Conservation (phyloP, 2,888 invertebrate species). For the Stenodera caucasica region DNA sequence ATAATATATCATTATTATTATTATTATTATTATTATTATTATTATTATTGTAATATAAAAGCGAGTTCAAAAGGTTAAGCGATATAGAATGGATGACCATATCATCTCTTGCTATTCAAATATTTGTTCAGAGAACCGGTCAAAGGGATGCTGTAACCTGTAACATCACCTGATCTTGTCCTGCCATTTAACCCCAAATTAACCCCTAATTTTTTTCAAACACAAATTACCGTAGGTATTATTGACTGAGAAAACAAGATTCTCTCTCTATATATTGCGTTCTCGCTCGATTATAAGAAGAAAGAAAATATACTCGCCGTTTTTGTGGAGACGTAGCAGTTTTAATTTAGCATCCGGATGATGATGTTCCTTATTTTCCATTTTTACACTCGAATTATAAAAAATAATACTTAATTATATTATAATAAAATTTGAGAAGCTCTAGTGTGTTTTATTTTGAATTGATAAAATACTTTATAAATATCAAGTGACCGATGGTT, state of each 20-base stretch:
- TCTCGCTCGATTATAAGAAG: not conserved
- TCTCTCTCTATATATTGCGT: not conserved
- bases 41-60: not conserved
- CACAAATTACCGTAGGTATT: not conserved
- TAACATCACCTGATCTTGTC: constrained; percentile 4
- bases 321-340: constrained; percentile 49
- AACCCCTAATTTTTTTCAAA: too few species aligned
- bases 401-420: constrained; percentile 37
- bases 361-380: constrained; percentile 21
- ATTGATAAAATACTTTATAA: not conserved
- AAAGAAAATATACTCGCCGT: constrained; percentile 50
- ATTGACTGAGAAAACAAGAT: not conserved
- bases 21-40: not conserved
- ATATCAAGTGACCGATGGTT: constrained; percentile 48
- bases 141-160: not conserved
- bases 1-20: not conserved
- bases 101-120: constrained; percentile 26
- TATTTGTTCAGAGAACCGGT: constrained; percentile 11
- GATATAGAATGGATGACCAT: constrained; percentile 29
- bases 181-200: constrained; percentile 4
- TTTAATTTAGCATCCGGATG: constrained; percentile 51
- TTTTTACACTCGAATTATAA: constrained; percentile 29
- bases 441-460: not conserved
- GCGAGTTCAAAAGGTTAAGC: constrained; percentile 27
- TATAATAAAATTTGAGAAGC: too few species aligned